A percentile compares a stretch with the other conserved stretches of the same genome.
These are phyloP conservation scores for Mythimna albipuncta DNA, from an alignment of 2,888 invertebrate species.

Conservation along the genomic window DNA sequence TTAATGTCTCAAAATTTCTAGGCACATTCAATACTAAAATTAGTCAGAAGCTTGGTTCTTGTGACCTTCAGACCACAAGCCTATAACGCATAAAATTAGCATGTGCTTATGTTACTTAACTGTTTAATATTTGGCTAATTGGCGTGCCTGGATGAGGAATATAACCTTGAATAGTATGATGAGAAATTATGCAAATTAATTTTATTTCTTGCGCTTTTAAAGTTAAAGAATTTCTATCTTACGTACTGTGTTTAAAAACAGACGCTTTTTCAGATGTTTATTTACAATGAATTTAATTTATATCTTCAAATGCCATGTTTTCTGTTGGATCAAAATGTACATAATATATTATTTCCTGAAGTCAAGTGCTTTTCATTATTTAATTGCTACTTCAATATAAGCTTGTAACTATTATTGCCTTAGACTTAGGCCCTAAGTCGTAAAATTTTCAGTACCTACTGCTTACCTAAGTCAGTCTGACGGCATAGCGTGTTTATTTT, in stretches of 20 bases:
- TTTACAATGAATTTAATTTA: background rate
- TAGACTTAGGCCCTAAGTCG: background rate
- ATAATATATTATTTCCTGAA: background rate
- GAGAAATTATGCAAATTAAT: background rate
- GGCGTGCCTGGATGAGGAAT: conserved; percentile 11
- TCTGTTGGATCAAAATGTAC: background rate
- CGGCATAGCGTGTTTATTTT: conserved; percentile 32
- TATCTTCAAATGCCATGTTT: background rate
- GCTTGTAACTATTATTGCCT: background rate
- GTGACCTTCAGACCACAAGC: conserved; percentile 33
- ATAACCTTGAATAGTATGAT: conserved; percentile 4
- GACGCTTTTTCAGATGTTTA: background rate
- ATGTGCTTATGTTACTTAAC: conserved; percentile 32
- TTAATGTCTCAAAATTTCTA: conserved; percentile 9
- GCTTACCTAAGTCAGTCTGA: conserved; percentile 17
- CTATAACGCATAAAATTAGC: conserved; percentile 34
- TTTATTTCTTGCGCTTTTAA: background rate
- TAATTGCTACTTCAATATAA: background rate
- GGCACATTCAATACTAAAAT: conserved; percentile 17
- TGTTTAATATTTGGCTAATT: conserved; percentile 35
- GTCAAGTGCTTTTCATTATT: background rate
- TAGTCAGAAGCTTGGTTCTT: conserved; percentile 11
- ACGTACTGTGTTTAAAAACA: background rate
- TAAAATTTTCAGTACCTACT: conserved; percentile 5
- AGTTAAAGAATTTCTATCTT: too few relatives aligned